A percentile compares a stretch with the other conserved stretches of the same genome.
phyloP scores from a whole-genome alignment of 2,888 invertebrate genomes.

The Taphrorychus bicolor region DNA sequence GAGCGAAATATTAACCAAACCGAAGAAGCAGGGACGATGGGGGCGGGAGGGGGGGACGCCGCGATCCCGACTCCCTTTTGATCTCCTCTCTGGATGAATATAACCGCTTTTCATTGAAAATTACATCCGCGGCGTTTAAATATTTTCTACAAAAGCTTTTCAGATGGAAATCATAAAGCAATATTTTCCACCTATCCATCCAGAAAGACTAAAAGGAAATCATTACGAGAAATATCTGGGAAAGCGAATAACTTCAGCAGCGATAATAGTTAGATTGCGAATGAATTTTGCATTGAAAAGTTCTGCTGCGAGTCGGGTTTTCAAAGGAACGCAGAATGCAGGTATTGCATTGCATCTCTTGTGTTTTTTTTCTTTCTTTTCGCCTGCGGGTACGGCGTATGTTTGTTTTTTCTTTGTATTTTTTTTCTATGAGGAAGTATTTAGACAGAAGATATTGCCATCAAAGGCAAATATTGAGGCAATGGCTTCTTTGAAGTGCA shows the following conservation, averaged over 20 bases:
- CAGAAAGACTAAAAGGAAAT: conserved; percentile 45
- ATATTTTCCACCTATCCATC: conserved; percentile 47
- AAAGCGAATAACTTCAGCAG: conserved; percentile 40
- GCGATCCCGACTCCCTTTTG: conserved; percentile 34
- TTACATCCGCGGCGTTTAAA: conserved; percentile 49
- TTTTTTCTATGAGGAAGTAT: conserved; percentile 12
- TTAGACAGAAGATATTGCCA: not conserved
- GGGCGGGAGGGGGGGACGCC: conserved; percentile 9
- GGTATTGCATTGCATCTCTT: conserved; percentile 25
- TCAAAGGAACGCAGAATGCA: conserved; percentile 37
- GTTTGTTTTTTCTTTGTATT: conserved; percentile 8
- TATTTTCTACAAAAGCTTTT: conserved; percentile 49
- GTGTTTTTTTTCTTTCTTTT: conserved; percentile 24
- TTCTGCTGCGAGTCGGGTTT: conserved; percentile 28
- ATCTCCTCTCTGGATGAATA: conserved; percentile 41
- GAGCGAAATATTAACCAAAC: conserved; percentile 37
- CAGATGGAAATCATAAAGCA: conserved; percentile 48
- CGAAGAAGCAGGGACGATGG: conserved; percentile 4
- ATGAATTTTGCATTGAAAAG: conserved; percentile 39
- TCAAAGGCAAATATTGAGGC: not conserved
- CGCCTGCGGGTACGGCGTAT: not conserved
- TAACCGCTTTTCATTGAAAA: conserved; percentile 49
- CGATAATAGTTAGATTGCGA: conserved; percentile 42
- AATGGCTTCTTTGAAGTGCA: not conserved
- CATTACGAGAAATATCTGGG: conserved; percentile 45